Evolutionary conservation across 2,888 invertebrate genomes (phyloP), one percentile per base, ranked within the genome.

Genomic region (Trichogramma dendrolimi): DNA sequence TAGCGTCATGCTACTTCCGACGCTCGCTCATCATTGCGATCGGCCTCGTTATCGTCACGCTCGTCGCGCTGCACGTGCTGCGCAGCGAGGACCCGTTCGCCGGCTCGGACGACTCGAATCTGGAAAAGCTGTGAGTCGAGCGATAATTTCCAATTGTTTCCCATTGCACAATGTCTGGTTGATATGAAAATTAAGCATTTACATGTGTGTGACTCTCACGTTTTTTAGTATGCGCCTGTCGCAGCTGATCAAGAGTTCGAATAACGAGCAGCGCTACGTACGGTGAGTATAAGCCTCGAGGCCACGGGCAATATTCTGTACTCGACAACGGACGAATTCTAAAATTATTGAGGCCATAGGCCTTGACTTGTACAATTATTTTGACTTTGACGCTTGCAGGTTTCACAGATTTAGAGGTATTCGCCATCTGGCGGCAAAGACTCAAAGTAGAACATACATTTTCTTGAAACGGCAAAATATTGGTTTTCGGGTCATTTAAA

Each of bases 181-280:
- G n/a, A n/a, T n/a, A n/a, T n/a, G 42, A 51, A 48, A 7, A 14
- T n/a, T 39, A 10, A 57, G 38, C 11, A 7, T 11, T 7, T 10
- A 52, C 27, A 7, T 52, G 42, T 42, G n/a, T 52, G 42, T 42
- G 42, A 10, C 14, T n/a, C 41, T 42, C 38, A 8, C 14, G 56
- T 47, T 50, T 57, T 11, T 61, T 71, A 78, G 78, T 58, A 67
- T 73, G 58, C 73, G 70, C 42, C 75, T 78, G 61, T 74, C 75
- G 39, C 71, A 72, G 66, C 61, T 73, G 58, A 78, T 77, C 44
- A 73, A 75, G 66, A 71, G 72, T 51, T 75, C 75, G 1, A 68
- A 69, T 42, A 68, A 71, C 38, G 65, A 72, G 11, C 55, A 64
- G 27, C 62, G 66, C 27, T 69, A 68, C 49, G 46, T 71, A 14